A percentile compares a stretch with the other conserved stretches of the same genome.
Evolutionary conservation across 1,140 invertebrate species (phyloP).

Genomic region (Eurosta solidaginis): DNA sequence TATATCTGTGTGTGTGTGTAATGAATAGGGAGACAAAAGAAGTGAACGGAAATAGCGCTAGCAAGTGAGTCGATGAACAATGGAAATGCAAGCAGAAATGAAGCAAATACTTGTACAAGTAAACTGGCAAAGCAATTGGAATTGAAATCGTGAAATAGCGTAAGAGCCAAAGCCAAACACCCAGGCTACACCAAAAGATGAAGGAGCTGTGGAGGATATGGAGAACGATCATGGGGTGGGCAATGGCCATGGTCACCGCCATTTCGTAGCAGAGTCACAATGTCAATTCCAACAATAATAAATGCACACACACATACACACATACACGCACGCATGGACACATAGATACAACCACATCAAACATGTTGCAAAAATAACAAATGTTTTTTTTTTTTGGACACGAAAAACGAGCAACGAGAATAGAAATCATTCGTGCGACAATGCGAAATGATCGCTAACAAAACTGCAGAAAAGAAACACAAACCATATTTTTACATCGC

Average conservation of each 20-base stretch:
- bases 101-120: no score
- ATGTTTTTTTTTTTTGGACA: no score
- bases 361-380: constrained; percentile 21
- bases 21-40: constrained; percentile 22
- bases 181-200: background rate
- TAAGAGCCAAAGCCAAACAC: background rate
- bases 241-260: background rate
- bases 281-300: background rate
- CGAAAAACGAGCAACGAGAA: background rate
- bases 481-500: background rate
- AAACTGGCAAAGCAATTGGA: background rate
- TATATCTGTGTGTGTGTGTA: background rate
- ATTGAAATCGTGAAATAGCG: background rate
- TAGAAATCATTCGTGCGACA: background rate
- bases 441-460: background rate
- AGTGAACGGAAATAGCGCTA: background rate
- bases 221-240: background rate
- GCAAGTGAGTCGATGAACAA: background rate
- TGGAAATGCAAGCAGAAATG: background rate
- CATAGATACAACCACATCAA: background rate
- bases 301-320: no score
- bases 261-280: background rate
- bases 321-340: no score
- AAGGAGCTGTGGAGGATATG: background rate
- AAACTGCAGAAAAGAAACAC: background rate